A percentile compares a stretch with the other conserved stretches of the same genome.
phyloP scores from a whole-genome alignment of 2,888 invertebrate genomes.

The Torymus tubicola region DNA sequence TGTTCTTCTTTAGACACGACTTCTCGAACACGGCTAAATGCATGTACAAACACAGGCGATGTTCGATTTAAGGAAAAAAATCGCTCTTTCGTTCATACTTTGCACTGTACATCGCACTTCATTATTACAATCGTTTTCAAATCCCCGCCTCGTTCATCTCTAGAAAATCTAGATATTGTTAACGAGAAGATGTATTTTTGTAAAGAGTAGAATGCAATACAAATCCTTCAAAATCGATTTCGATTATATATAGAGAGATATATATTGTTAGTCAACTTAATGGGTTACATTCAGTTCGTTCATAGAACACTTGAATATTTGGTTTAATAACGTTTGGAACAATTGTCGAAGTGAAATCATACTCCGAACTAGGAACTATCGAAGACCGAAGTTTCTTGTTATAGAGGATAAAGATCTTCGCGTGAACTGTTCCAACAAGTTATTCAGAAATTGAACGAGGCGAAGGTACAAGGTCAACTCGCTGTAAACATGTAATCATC shows the following conservation, averaged over 20 bases:
- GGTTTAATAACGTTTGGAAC: too few species aligned
- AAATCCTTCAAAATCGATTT: too few species aligned
- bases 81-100: constrained; percentile 1
- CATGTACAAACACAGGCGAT: constrained; percentile 14
- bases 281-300: too few species aligned
- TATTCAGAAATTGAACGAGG: constrained; percentile 24
- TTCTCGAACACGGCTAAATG: constrained; percentile 17
- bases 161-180: not conserved
- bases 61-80: constrained; percentile 24
- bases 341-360: too few species aligned
- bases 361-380: too few species aligned
- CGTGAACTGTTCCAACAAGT: not conserved
- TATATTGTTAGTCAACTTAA: too few species aligned
- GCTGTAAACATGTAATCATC: constrained; percentile 14
- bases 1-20: constrained; percentile 6
- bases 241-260: too few species aligned
- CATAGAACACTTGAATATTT: too few species aligned
- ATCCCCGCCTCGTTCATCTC: constrained; percentile 5
- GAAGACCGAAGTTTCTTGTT: too few species aligned
- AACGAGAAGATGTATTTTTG: too few species aligned
- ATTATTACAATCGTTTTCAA: not conserved
- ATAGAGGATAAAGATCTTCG: too few species aligned
- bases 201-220: too few species aligned
- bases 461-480: constrained; percentile 30
- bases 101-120: constrained; percentile 2